Evolutionary conservation across 1,140 invertebrate genomes (phyloP).

Genomic region (Octopus bimaculoides): DNA sequence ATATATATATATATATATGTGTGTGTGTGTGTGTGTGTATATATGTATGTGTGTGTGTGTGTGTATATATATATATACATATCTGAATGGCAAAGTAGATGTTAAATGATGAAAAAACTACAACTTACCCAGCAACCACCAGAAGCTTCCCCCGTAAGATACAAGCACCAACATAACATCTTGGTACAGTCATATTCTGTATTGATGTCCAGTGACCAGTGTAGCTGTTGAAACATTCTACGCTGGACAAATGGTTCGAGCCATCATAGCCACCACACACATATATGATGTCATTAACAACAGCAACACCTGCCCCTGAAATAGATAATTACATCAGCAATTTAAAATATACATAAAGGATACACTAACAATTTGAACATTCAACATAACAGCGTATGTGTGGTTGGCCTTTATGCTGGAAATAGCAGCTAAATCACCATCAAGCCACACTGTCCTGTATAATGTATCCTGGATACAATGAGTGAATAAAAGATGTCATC

Average conservation of each 20-base stretch:
- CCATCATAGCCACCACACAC: slow-evolving; percentile 55
- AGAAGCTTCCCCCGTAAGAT: slow-evolving; percentile 48
- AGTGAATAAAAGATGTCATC: too few relatives aligned
- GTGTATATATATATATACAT: too few relatives aligned
- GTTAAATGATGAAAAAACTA: neutral
- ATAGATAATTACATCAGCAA: neutral
- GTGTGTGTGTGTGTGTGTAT: too few relatives aligned
- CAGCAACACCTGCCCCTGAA: slow-evolving; percentile 51
- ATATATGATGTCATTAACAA: slow-evolving; percentile 49
- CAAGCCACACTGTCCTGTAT: too few relatives aligned
- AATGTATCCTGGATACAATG: too few relatives aligned
- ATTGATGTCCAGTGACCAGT: slow-evolving; percentile 46
- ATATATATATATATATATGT: too few relatives aligned
- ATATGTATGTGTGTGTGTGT: too few relatives aligned
- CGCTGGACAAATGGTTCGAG: slow-evolving; percentile 44
- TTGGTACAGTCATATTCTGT: slow-evolving; percentile 44
- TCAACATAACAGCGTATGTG: too few relatives aligned
- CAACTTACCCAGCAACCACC: slow-evolving; percentile 51
- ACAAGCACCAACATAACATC: slow-evolving; percentile 55
- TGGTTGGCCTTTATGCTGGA: too few relatives aligned
- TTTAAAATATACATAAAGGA: too few relatives aligned
- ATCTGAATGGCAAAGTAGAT: neutral
- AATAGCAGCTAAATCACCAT: too few relatives aligned
- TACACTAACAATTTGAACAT: too few relatives aligned
- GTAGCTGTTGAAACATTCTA: slow-evolving; percentile 45